phyloP scores from a whole-genome alignment of 2,797 vertebrate genomes.

The Propithecus deckenii region DNA sequence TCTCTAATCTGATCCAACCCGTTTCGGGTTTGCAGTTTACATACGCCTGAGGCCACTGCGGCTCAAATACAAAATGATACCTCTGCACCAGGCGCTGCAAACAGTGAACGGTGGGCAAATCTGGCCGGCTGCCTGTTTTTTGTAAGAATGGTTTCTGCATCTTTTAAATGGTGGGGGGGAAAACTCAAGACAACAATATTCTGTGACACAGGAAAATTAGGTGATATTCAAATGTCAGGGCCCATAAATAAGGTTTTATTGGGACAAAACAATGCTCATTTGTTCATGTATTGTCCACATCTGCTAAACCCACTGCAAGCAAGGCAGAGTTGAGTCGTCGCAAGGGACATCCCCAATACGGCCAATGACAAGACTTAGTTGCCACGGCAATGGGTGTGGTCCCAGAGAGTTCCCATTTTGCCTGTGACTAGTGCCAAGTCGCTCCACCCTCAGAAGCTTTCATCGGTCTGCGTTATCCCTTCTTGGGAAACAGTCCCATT shows the following conservation, averaged over 20 bases:
- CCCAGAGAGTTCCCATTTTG: neutral
- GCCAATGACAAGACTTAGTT: neutral
- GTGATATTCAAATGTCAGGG: neutral
- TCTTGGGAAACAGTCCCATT: neutral
- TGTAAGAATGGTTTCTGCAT: too few species aligned
- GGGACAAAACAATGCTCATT: too few species aligned
- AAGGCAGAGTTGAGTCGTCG: neutral
- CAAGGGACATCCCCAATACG: neutral
- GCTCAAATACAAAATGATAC: neutral
- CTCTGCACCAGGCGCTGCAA: neutral
- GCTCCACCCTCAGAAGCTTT: neutral
- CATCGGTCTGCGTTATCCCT: neutral
- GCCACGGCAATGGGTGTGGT: fast-evolving
- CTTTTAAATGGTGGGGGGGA: neutral
- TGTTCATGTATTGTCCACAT: fast-evolving
- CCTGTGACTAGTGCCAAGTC: neutral
- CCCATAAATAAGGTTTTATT: neutral
- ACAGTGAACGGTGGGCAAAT: fast-evolving
- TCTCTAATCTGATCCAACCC: neutral
- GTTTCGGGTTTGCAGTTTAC: neutral
- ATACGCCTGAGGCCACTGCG: neutral
- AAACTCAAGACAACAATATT: neutral
- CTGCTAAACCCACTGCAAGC: too few species aligned
- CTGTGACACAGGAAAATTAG: neutral
- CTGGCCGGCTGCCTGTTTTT: fast-evolving